Evolutionary conservation across 2,888 invertebrate species (phyloP).

Genomic region (Ditula angustiorana): DNA sequence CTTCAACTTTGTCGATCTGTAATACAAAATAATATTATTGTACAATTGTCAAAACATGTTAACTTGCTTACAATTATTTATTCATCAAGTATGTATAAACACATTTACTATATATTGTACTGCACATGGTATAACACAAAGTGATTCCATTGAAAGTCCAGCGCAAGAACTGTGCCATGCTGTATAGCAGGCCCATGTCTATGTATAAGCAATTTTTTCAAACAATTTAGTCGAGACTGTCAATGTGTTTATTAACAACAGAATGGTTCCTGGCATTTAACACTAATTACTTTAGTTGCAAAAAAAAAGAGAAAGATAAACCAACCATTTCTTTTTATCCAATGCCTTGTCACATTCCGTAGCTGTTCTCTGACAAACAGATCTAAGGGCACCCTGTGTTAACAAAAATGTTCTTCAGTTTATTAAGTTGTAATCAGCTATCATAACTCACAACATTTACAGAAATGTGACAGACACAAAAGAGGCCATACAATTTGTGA

Average conservation of each 20-base stretch:
- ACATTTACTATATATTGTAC: too few relatives aligned
- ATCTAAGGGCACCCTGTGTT: slow-evolving; percentile 65
- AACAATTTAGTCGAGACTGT: not conserved
- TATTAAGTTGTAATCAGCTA: slow-evolving; percentile 7
- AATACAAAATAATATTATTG: slow-evolving; percentile 50
- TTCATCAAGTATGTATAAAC: too few relatives aligned
- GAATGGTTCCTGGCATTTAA: slow-evolving; percentile 68
- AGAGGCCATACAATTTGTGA: slow-evolving; percentile 46
- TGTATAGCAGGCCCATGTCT: too few relatives aligned
- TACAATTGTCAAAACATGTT: not conserved
- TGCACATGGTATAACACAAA: too few relatives aligned
- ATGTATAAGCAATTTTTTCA: too few relatives aligned
- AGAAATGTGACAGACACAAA: slow-evolving; percentile 48
- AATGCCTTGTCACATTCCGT: slow-evolving; percentile 64
- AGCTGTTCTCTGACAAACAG: slow-evolving; percentile 62
- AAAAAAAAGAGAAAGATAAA: slow-evolving; percentile 53
- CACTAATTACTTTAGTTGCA: slow-evolving; percentile 35
- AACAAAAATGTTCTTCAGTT: slow-evolving; percentile 42
- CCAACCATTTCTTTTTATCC: slow-evolving; percentile 73
- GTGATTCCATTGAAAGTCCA: too few relatives aligned
- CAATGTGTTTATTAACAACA: slow-evolving; percentile 1
- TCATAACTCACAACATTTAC: slow-evolving; percentile 11
- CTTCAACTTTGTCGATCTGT: slow-evolving; percentile 94
- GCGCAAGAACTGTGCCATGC: too few relatives aligned
- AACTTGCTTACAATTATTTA: not conserved